Percentiles rank a stretch among this genome's conserved stretches.
Evolutionary conservation across 2,797 vertebrate species (phyloP).

Genomic region (Poeciliopsis paucimaculata): DNA sequence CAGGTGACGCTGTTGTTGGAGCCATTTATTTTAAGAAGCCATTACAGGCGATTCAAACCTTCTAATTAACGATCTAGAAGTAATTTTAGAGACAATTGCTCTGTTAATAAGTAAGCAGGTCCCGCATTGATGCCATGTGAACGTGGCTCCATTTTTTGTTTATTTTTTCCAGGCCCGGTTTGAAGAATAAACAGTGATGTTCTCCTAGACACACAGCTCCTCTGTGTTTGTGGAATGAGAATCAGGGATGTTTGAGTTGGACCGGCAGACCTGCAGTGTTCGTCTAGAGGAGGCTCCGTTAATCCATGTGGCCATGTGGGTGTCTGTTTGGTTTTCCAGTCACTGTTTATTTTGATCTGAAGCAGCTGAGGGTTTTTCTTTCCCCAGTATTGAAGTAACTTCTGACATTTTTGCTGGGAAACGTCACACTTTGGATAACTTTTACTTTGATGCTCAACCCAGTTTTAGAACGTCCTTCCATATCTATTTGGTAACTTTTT

Average conservation of each 20-base stretch:
- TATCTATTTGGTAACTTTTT: neutral
- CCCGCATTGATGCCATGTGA: neutral
- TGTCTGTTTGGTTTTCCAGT: constrained; percentile 10
- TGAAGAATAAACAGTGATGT: constrained; percentile 7
- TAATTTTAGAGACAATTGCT: constrained; percentile 3
- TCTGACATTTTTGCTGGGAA: neutral
- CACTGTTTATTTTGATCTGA: neutral
- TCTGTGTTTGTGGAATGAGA: constrained; percentile 8
- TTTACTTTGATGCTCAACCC: neutral
- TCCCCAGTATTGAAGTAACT: neutral
- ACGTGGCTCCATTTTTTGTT: neutral
- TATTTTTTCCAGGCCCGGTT: neutral
- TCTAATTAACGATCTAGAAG: constrained; percentile 2
- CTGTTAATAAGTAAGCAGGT: constrained; percentile 8
- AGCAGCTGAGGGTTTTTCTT: neutral
- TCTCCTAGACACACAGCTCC: constrained; percentile 4
- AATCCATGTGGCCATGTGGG: constrained; percentile 12
- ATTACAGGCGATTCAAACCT: neutral
- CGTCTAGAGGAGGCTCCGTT: neutral
- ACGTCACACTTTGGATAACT: neutral
- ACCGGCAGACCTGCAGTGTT: constrained; percentile 1
- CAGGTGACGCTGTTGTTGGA: neutral
- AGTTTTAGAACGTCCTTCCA: neutral
- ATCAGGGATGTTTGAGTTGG: neutral
- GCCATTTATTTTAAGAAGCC: neutral